phyloP scores from a whole-genome alignment of 2,113 vertebrate genomes.

The Pseudonaja textilis region DNA sequence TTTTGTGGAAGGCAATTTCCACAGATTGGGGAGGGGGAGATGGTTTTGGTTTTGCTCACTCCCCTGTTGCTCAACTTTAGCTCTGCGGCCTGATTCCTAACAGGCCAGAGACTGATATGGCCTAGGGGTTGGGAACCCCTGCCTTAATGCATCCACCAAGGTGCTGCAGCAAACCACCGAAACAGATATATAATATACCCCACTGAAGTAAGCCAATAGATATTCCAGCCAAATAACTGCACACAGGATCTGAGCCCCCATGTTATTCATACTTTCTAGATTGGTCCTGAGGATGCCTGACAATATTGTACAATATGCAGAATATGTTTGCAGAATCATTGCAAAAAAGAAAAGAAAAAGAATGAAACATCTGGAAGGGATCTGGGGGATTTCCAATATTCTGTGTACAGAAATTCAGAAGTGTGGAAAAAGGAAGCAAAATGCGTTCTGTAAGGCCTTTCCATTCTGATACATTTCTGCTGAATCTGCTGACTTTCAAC shows the following conservation, averaged over 20 bases:
- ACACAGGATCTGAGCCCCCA: neutral
- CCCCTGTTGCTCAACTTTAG: neutral
- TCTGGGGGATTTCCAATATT: neutral
- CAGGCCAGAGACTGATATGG: neutral
- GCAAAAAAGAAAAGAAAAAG: neutral
- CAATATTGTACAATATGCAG: neutral
- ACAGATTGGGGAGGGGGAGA: fast-evolving
- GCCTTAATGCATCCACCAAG: neutral
- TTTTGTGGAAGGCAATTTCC: neutral
- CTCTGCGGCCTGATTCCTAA: neutral
- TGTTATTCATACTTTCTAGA: neutral
- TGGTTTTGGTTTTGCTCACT: neutral
- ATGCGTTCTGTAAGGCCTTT: neutral
- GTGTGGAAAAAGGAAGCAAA: neutral
- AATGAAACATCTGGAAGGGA: neutral
- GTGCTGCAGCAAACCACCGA: neutral
- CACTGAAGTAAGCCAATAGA: neutral
- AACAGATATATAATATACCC: neutral
- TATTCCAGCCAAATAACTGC: neutral
- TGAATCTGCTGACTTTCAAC: neutral
- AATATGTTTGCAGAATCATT: neutral
- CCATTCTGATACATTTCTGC: neutral
- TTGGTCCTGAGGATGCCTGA: neutral
- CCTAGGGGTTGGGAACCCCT: neutral
- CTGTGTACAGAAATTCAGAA: neutral